A percentile compares a stretch with the other conserved stretches of the same genome.
Conservation (phyloP, 2,113 vertebrate genomes). For the Falcunculus frontatus region DNA sequence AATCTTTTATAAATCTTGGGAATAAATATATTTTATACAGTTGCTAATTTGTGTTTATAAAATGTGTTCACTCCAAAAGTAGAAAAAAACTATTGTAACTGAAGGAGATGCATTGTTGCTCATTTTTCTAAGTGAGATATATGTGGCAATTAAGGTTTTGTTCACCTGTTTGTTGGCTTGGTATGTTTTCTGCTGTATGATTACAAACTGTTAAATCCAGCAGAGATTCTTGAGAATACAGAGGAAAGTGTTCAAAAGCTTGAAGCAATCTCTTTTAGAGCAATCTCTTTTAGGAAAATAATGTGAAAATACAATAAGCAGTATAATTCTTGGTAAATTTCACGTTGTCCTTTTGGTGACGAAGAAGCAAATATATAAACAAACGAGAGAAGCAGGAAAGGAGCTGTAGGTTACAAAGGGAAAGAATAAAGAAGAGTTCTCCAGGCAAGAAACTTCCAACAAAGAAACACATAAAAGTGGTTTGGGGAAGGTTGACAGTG, state of each 20-base stretch:
- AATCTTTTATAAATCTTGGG: not conserved
- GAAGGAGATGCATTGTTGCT: not conserved
- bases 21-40: not conserved
- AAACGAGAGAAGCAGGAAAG: not conserved
- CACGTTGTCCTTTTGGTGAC: not conserved
- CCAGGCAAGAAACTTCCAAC: not conserved
- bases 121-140: not conserved
- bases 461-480: not conserved
- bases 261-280: not conserved
- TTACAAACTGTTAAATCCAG: not conserved
- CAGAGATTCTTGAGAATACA: not conserved
- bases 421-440: not conserved
- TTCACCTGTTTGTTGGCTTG: not conserved
- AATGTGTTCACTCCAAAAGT: not conserved
- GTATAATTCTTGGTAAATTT: not conserved
- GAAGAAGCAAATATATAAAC: not conserved
- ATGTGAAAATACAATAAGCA: not conserved
- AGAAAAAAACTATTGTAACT: not conserved
- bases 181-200: not conserved
- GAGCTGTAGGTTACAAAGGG: not conserved
- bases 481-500: not conserved
- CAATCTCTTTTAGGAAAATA: not conserved
- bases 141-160: not conserved
- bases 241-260: not conserved
- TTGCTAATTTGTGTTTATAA: not conserved